Base-by-base conservation (phyloP, 2,797 vertebrate genomes). In the Hypotaenidia philippensis region DNA sequence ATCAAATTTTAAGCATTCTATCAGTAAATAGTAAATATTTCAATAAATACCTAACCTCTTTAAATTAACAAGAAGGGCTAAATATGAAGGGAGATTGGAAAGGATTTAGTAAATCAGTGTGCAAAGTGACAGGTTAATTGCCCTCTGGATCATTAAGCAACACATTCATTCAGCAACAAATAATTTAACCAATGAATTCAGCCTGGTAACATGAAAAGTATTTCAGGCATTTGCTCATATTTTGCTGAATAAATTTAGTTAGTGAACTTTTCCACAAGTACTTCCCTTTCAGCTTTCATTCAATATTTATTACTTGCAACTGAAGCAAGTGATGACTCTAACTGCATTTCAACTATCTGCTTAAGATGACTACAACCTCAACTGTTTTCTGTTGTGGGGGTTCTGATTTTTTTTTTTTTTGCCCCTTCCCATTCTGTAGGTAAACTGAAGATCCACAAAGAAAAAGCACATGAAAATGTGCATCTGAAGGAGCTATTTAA, bases 151-250 rank as follows among this genome's bases (percentile, higher is more conserved):
- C 91, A 89, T 92, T 90, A 92, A 92, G 68, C 71, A 94, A 74
- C 22, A 49, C 16, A 87, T 74, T 93, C 91, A 69, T 85, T 78
- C 94, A 76, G 44, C 61, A 84, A 94, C 64, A 92, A 96, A 90
- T 88, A 94, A 91, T 87, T 95, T 91, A 89, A 93, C 65, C 80
- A 88, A 52, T 40, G 16, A 92, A 94, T 88, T 76, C 69, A 74
- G 23, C 23, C 38, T 61, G 32, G 65, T 88, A 89, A 70, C 12
- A 78, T 47, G 52, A 3, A 26, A 76, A 78, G 57, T 50, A 26
- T 52, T 84, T 77, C 38, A 81, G 29, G 55, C 29, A 69, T 86
- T 71, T 93, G 25, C 16, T 90, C 31, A 23, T 82, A 45, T 75
- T 94, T 87, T 65, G 49, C 8, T 74, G 55, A 91, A 78, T 87